phyloP scores from a whole-genome alignment of 2,888 invertebrate genomes.

The Boloria euphrosyne region DNA sequence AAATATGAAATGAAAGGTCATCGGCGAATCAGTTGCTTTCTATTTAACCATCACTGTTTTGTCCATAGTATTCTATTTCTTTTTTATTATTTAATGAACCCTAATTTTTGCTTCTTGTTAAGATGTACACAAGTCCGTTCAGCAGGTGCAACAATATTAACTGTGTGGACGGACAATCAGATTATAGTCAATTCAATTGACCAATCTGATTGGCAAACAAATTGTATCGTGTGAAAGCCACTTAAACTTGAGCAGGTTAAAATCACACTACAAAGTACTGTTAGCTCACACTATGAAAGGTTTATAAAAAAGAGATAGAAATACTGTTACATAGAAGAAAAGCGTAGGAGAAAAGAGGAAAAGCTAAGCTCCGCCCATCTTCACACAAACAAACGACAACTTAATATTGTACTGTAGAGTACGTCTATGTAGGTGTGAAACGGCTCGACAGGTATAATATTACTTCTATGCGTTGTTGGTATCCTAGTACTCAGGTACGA shows the following conservation, averaged over 20 bases:
- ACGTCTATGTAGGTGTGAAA: slow-evolving; percentile 31
- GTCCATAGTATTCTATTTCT: no score
- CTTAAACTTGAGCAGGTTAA: slow-evolving; percentile 36
- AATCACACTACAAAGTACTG: slow-evolving; percentile 6
- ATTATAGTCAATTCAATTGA: no score
- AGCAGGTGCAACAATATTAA: no score
- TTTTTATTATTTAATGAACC: no score
- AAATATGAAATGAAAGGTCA: no score
- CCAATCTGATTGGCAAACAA: no score
- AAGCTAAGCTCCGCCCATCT: slow-evolving; percentile 11
- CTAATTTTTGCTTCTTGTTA: no score
- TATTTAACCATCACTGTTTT: no score
- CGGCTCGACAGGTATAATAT: slow-evolving; percentile 52
- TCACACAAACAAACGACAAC: slow-evolving; percentile 5
- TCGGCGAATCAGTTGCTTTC: no score
- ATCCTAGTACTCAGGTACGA: slow-evolving; percentile 66
- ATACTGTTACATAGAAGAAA: slow-evolving; percentile 20
- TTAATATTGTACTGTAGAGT: background rate
- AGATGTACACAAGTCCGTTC: no score
- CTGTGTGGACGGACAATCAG: no score
- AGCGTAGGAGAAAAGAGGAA: slow-evolving; percentile 15
- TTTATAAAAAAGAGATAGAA: slow-evolving; percentile 17
- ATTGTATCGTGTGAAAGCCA: no score
- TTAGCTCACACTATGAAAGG: background rate
- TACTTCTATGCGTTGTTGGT: slow-evolving; percentile 52